Evolutionary conservation across 2,797 vertebrate species (phyloP), one percentile per base, ranked within the genome.

Genomic region (Vipera latastei): DNA sequence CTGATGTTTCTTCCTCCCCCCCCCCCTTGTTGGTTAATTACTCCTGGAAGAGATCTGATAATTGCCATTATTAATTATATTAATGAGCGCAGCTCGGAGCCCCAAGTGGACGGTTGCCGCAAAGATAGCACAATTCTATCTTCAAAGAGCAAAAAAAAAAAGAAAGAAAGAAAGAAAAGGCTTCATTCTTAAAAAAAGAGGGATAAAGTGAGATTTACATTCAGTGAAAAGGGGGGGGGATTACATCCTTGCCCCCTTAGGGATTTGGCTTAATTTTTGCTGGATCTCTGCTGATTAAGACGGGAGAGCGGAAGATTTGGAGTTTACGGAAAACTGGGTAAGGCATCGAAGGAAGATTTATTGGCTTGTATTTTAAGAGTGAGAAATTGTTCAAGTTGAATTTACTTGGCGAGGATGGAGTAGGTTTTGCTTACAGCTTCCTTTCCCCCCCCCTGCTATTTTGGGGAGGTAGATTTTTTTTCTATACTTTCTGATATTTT

Each of bases 21-120:
- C n/a, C 5, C n/a, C 65, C 1, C 44, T 63, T 88, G 83, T 55
- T 91, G 16, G 83, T 91, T 91, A 91, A 83, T 91, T 91, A 89
- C 65, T 53, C 53, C 63, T 63, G 90, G 83, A 86, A 91, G 57
- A 6, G 90, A 91, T 93, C 57, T 83, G 90, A 65, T 91, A 91
- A 88, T 93, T 93, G 86, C 92, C 85, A 83, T 91, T 93, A 91
- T 93, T 91, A 93, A 93, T 91, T 93, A 91, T 91, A 91, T 93
- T 91, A 91, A 93, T 89, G 92, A 93, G 61, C 65, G 9, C 85
- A n/a, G 57, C 61, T 61, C 16, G 0, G 86, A 44, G 92, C 25
- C 89, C 48, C 89, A 9, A 61, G 65, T 9, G 92, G 65, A 83
- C 48, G 86, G 92, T 51, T 16, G 32, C 7, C 4, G 57, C 56